Conservation (phyloP, 64 coral and sea anemone genomes). For the Catalaphyllia jardinei region DNA sequence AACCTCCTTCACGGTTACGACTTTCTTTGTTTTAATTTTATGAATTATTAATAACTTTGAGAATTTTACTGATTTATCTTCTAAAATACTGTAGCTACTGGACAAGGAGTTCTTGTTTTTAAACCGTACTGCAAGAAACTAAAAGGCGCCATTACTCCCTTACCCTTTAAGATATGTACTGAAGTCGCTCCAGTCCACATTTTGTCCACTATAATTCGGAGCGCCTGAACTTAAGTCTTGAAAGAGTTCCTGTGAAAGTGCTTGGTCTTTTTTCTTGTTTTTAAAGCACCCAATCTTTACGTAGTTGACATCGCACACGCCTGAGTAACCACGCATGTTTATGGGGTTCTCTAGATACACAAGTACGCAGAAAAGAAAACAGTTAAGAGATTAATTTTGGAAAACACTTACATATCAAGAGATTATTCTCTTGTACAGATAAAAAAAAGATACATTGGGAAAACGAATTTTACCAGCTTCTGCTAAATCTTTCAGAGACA, state of each 20-base stretch:
- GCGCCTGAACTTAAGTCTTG: not conserved
- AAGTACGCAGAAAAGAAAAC: not conserved
- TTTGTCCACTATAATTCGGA: constrained; percentile 22
- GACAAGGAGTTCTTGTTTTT: too few species aligned
- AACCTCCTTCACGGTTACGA: too few species aligned
- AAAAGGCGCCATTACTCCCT: not conserved
- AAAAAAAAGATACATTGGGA: too few species aligned
- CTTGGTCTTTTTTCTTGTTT: not conserved
- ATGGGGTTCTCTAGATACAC: constrained; percentile 3
- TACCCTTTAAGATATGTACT: constrained; percentile 14
- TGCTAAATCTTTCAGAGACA: constrained; percentile 17
- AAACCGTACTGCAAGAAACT: too few species aligned
- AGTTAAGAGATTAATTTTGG: too few species aligned
- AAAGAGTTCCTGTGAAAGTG: constrained; percentile 46
- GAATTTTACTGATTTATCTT: too few species aligned
- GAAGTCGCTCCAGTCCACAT: constrained; percentile 3
- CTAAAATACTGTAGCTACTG: too few species aligned
- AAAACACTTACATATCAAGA: too few species aligned
- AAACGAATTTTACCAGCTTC: constrained; percentile 9
- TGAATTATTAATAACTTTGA: too few species aligned
- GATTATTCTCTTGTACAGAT: too few species aligned
- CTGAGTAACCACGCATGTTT: not conserved
- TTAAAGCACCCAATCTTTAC: constrained; percentile 39
- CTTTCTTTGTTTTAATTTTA: too few species aligned
- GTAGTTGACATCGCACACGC: constrained; percentile 18